Percentiles rank a stretch among this genome's conserved stretches.
phyloP scores from a whole-genome alignment of 2,797 vertebrate species.

The Liparis tanakae region DNA sequence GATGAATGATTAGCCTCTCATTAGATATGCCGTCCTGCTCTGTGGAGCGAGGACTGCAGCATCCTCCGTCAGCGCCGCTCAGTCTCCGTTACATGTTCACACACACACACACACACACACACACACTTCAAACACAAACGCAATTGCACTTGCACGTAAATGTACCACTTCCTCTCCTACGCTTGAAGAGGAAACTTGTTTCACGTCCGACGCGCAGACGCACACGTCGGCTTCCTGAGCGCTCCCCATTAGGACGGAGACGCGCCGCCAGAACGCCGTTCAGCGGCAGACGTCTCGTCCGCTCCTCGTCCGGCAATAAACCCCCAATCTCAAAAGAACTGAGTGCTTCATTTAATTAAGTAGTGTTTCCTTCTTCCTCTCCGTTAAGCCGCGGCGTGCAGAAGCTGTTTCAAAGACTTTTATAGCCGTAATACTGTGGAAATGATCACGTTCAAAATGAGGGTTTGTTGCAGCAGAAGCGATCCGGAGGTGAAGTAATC shows the following conservation, averaged over 20 bases:
- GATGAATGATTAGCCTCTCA: slow-evolving; percentile 64
- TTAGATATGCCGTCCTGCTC: slow-evolving; percentile 58
- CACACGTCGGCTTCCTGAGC: slow-evolving; percentile 53
- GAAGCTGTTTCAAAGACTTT: background rate
- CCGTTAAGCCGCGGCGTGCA: background rate
- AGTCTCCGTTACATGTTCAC: slow-evolving; percentile 11
- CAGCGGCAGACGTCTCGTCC: background rate
- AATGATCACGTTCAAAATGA: background rate
- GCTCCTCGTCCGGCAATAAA: background rate
- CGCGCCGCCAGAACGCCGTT: background rate
- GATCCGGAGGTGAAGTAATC: background rate
- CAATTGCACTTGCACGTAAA: slow-evolving; percentile 10
- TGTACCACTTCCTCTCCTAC: slow-evolving; percentile 51
- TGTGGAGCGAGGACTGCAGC: slow-evolving; percentile 45
- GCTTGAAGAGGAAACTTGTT: slow-evolving; percentile 54
- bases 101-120: slow-evolving; percentile 2
- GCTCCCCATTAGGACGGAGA: slow-evolving; percentile 11
- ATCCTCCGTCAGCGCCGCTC: slow-evolving; percentile 20
- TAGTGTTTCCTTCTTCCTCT: background rate
- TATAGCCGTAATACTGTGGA: background rate
- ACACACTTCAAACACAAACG: slow-evolving; percentile 22
- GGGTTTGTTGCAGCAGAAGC: background rate
- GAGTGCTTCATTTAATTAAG: background rate
- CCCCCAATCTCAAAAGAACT: background rate
- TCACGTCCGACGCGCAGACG: slow-evolving; percentile 39